A percentile compares a stretch with the other conserved stretches of the same genome.
These are phyloP conservation scores for Philopotamus ludificatus DNA, from an alignment of 1,140 invertebrate genomes.

Conservation along the genomic window DNA sequence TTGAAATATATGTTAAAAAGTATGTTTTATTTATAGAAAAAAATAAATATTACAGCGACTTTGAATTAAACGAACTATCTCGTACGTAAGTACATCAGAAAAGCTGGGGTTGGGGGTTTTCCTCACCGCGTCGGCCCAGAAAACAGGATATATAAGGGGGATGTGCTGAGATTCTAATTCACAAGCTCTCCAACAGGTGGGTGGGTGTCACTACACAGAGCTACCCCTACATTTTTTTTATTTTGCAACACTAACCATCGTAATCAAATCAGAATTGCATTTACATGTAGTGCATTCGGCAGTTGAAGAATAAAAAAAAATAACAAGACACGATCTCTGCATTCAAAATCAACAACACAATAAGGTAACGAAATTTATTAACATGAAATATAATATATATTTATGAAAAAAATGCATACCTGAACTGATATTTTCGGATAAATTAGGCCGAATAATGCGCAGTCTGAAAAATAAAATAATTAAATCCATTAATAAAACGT, in stretches of 20 bases:
- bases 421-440: too few relatives aligned
- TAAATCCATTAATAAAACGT: too few relatives aligned
- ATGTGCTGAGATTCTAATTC: not conserved
- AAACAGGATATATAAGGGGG: not conserved
- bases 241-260: not conserved
- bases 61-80: too few relatives aligned
- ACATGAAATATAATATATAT: not conserved
- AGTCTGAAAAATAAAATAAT: too few relatives aligned
- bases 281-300: not conserved
- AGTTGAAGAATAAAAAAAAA: too few relatives aligned
- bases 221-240: not conserved
- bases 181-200: conserved; percentile 12
- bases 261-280: not conserved
- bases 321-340: too few relatives aligned
- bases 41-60: too few relatives aligned
- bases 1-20: not conserved
- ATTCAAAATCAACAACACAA: not conserved
- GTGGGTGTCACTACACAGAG: not conserved
- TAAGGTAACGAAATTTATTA: not conserved
- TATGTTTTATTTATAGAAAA: not conserved
- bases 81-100: too few relatives aligned
- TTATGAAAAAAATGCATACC: not conserved
- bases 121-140: not conserved
- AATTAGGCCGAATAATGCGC: too few relatives aligned
- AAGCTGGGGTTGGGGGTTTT: not conserved